Percentiles rank a stretch among this genome's conserved stretches.
Conservation (phyloP, 2,113 vertebrate species). For the Hippocampus mohnikei region DNA sequence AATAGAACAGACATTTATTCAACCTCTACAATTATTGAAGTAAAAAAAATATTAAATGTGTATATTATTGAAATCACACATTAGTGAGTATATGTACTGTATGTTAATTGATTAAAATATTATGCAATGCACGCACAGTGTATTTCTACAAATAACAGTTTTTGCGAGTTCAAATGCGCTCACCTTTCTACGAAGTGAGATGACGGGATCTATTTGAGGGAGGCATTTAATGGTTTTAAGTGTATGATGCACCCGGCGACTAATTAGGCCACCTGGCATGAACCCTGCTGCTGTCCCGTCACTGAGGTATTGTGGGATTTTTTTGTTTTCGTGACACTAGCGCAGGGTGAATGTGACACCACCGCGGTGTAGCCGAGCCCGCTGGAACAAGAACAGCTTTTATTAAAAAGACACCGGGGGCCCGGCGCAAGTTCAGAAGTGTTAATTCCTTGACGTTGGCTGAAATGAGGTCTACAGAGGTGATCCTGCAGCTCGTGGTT, state of each 20-base stretch:
- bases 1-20: too few relatives aligned
- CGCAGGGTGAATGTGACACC: too few relatives aligned
- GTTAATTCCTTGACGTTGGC: background rate
- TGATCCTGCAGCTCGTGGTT: background rate
- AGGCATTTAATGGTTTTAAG: background rate
- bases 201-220: background rate
- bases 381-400: background rate
- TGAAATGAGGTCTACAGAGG: background rate
- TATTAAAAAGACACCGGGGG: background rate
- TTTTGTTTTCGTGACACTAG: background rate
- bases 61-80: too few relatives aligned
- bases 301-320: background rate
- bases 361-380: too few relatives aligned
- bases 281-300: background rate
- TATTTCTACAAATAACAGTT: too few relatives aligned
- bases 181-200: background rate
- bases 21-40: too few relatives aligned
- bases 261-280: constrained; percentile 2
- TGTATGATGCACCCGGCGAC: background rate
- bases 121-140: too few relatives aligned
- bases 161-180: too few relatives aligned
- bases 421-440: background rate
- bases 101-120: too few relatives aligned
- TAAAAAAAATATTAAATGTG: too few relatives aligned
- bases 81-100: too few relatives aligned